Conservation (phyloP, 2,797 vertebrate species). For the Cuculus canorus region DNA sequence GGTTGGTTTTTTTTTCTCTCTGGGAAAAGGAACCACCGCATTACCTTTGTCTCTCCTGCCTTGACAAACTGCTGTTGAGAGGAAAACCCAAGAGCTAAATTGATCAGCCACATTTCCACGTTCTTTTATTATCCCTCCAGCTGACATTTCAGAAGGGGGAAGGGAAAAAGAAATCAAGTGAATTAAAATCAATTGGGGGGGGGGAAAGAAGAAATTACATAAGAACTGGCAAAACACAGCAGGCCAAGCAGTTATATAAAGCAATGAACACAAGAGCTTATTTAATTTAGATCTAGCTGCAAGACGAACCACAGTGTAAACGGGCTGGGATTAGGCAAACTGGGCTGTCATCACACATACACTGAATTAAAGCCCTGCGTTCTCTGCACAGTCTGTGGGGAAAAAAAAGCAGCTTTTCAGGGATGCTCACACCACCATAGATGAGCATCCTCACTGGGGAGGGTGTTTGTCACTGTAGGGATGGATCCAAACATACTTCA, state of each 20-base stretch:
- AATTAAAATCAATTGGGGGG: conserved; percentile 39
- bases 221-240: conserved; percentile 56
- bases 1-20: background rate
- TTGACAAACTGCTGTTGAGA: background rate
- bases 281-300: conserved; percentile 53
- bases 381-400: background rate
- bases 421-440: background rate
- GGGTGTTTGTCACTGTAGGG: background rate
- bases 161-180: conserved; percentile 23
- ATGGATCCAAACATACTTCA: background rate
- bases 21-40: background rate
- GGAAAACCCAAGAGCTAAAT: background rate
- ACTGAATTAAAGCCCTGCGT: background rate
- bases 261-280: conserved; percentile 51
- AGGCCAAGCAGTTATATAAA: conserved; percentile 60
- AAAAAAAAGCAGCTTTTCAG: background rate
- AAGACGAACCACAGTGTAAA: conserved; percentile 22
- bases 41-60: background rate
- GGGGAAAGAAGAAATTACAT: conserved; percentile 44
- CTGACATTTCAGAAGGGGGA: background rate
- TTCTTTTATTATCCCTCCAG: conserved; percentile 15
- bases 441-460: accelerated
- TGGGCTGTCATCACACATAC: background rate
- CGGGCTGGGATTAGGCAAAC: conserved; percentile 25
- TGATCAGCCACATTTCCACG: background rate